Evolutionary conservation across 2,888 invertebrate genomes (phyloP).

Genomic region (Stramonita haemastoma): DNA sequence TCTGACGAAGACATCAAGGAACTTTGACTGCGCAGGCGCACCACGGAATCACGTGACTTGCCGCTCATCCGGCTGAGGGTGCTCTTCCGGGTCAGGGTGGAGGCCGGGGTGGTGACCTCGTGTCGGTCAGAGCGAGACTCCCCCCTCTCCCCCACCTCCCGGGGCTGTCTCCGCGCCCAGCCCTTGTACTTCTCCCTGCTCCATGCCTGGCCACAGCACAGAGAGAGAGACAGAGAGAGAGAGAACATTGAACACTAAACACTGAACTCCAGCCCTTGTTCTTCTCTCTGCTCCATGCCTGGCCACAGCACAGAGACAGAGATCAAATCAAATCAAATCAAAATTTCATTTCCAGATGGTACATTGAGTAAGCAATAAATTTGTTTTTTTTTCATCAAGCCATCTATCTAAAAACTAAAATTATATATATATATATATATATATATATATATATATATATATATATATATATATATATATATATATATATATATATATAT

Average conservation of each 20-base stretch:
- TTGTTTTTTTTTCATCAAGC: no score
- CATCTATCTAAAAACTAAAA: no score
- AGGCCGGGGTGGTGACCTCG: neutral
- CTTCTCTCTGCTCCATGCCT: constrained; percentile 35
- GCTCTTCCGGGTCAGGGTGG: constrained; percentile 29
- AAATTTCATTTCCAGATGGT: no score
- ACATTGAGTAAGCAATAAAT: no score
- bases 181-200: constrained; percentile 19
- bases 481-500: no score
- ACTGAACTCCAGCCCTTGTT: constrained; percentile 12
- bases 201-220: constrained; percentile 32
- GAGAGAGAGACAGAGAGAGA: no score
- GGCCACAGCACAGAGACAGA: neutral
- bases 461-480: no score
- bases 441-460: no score
- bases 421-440: no score
- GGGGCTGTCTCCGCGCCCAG: neutral
- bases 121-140: neutral
- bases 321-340: no score
- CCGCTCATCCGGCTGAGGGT: constrained; percentile 34
- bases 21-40: constrained; percentile 29
- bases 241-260: no score
- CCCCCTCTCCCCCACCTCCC: neutral
- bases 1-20: neutral
- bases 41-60: constrained; percentile 30